These are phyloP conservation scores for Lomographa bimaculata DNA, from an alignment of 2,888 invertebrate genomes.

Conservation along the genomic window DNA sequence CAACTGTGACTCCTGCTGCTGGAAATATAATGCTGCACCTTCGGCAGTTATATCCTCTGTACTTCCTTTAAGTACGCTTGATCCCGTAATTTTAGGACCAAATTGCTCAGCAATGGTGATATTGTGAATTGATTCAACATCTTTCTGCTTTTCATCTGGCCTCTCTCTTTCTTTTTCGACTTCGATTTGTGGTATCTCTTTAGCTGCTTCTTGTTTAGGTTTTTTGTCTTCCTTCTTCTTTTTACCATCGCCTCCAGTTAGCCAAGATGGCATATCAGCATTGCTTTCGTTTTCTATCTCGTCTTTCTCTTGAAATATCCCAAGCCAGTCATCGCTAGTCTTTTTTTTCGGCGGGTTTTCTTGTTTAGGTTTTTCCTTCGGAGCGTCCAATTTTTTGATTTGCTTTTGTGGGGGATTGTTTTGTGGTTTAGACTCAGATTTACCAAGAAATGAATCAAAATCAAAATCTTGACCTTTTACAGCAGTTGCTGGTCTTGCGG, in stretches of 20 bases:
- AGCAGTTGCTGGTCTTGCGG: constrained; percentile 46
- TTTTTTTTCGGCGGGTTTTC: constrained; percentile 48
- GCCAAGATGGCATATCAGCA: constrained; percentile 69
- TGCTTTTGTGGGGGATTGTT: constrained; percentile 46
- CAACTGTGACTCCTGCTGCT: constrained; percentile 85
- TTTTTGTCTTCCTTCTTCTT: constrained; percentile 55
- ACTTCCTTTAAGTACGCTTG: constrained; percentile 42
- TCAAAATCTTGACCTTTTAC: constrained; percentile 63
- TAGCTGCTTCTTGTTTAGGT: constrained; percentile 25
- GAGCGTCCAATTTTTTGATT: constrained; percentile 40
- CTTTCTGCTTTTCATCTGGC: constrained; percentile 28
- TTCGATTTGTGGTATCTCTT: constrained; percentile 31
- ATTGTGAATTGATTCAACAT: constrained; percentile 12
- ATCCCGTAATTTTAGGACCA: constrained; percentile 23
- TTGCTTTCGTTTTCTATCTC: constrained; percentile 50
- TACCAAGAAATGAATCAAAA: constrained; percentile 62
- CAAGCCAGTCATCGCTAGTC: constrained; percentile 71
- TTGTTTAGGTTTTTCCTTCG: constrained; percentile 42
- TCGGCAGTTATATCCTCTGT: constrained; percentile 77
- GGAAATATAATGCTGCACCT: constrained; percentile 81
- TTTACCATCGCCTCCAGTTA: constrained; percentile 56
- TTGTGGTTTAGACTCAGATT: constrained; percentile 36
- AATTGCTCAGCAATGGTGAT: constrained; percentile 27
- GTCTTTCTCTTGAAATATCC: constrained; percentile 68
- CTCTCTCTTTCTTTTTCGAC: constrained; percentile 30